Conservation (phyloP, 2,113 vertebrate genomes). For the Sigmodon hispidus region DNA sequence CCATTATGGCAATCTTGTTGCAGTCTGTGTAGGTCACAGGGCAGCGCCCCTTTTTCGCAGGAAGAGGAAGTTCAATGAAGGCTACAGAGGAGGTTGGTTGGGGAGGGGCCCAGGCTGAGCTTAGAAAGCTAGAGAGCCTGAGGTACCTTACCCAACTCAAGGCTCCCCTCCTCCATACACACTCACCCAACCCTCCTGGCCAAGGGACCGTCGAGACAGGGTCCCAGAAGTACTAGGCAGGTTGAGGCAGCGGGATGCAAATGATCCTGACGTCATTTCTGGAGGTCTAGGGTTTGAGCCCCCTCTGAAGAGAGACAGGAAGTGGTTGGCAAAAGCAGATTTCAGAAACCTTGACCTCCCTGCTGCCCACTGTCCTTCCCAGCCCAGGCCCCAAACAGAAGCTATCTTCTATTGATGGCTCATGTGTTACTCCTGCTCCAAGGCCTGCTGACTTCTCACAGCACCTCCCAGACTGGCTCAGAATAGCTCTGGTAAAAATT, state of each 20-base stretch:
- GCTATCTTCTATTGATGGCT: not conserved
- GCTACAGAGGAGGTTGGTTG: constrained; percentile 78
- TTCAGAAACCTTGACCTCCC: constrained; percentile 64
- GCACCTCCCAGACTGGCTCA: constrained; percentile 17
- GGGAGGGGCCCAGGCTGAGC: constrained; percentile 72
- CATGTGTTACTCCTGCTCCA: not conserved
- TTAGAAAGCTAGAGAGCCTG: constrained; percentile 58
- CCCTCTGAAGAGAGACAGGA: constrained; percentile 82
- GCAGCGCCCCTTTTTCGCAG: constrained; percentile 80
- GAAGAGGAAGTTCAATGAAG: constrained; percentile 79
- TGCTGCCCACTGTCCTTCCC: constrained; percentile 63
- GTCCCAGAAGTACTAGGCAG: constrained; percentile 74
- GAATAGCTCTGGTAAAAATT: not conserved
- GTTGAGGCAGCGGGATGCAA: constrained; percentile 78
- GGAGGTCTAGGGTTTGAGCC: constrained; percentile 76
- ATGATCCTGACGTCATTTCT: constrained; percentile 82
- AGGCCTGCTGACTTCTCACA: constrained; percentile 34
- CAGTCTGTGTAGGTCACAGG: constrained; percentile 68
- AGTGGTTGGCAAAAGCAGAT: constrained; percentile 79
- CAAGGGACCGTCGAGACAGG: constrained; percentile 63
- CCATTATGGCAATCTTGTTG: constrained; percentile 62
- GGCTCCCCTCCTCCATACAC: constrained; percentile 82
- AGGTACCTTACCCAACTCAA: constrained; percentile 45
- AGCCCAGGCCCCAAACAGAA: constrained; percentile 13
- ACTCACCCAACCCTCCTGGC: constrained; percentile 82